A percentile compares a stretch with the other conserved stretches of the same genome.
phyloP scores from a whole-genome alignment of 1,140 invertebrate genomes.

The Glossosoma conforme region DNA sequence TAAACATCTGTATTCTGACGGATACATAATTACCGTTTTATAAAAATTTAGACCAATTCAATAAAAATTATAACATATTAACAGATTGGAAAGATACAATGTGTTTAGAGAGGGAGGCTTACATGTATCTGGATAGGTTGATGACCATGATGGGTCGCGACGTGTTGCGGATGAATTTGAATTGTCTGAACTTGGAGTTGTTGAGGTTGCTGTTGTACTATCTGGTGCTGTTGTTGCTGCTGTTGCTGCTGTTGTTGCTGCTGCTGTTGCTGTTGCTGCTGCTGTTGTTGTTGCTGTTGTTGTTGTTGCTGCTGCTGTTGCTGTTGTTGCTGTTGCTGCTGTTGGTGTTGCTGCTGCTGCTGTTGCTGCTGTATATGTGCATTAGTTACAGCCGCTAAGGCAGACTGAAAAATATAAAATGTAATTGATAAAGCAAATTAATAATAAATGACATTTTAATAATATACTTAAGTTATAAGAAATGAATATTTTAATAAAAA shows the following conservation, averaged over 20 bases:
- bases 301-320: conserved; percentile 37
- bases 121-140: conserved; percentile 49
- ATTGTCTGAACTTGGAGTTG: conserved; percentile 48
- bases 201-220: conserved; percentile 42
- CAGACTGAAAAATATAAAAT: conserved; percentile 1
- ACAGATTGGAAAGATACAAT: no score
- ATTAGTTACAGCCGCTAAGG: conserved; percentile 13
- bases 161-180: conserved; percentile 46
- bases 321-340: conserved; percentile 35
- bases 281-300: conserved; percentile 34
- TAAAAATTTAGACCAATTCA: no score
- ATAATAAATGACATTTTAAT: no score
- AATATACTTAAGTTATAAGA: no score
- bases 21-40: no score
- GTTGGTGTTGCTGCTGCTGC: conserved; percentile 33
- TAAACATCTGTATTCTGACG: no score
- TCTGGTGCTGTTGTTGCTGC: conserved; percentile 35
- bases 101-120: conserved; percentile 35
- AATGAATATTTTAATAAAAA: no score
- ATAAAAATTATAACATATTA: no score
- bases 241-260: conserved; percentile 33
- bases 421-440: no score
- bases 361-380: conserved; percentile 32
- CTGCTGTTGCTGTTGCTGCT: conserved; percentile 35
- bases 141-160: conserved; percentile 13